phyloP scores from a whole-genome alignment of 2,888 invertebrate genomes.

The Steromphala cineraria region DNA sequence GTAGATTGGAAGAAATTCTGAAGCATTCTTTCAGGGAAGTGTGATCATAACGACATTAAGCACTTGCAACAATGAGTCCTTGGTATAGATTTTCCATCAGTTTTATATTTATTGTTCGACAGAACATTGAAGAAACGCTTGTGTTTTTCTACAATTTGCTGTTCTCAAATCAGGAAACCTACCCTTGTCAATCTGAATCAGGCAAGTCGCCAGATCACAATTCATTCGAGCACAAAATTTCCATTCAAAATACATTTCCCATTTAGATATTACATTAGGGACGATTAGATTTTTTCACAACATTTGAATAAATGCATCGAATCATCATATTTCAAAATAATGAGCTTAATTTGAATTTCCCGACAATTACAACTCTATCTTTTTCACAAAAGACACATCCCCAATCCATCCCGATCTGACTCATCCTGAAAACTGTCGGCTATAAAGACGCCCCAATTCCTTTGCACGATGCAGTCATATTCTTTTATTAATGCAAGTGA shows the following conservation, averaged over 20 bases:
- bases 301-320: slow-evolving; percentile 16
- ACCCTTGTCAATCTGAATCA: neutral
- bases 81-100: slow-evolving; percentile 16
- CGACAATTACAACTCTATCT: slow-evolving; percentile 12
- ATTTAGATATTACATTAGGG: slow-evolving; percentile 17
- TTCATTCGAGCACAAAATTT: slow-evolving; percentile 17
- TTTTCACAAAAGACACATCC: slow-evolving; percentile 13
- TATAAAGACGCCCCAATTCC: neutral
- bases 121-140: neutral
- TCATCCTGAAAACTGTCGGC: neutral
- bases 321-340: slow-evolving; percentile 21
- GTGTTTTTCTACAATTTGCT: neutral
- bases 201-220: neutral
- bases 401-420: neutral
- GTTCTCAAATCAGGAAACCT: neutral
- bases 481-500: slow-evolving; percentile 15
- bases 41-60: slow-evolving; percentile 6
- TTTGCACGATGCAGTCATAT: slow-evolving; percentile 1
- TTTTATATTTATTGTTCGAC: slow-evolving; percentile 4
- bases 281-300: slow-evolving; percentile 14
- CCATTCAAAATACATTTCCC: slow-evolving; percentile 17
- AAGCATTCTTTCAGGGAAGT: slow-evolving; percentile 1
- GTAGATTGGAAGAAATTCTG: neutral
- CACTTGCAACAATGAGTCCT: neutral
- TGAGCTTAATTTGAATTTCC: slow-evolving; percentile 16